Conservation (phyloP, 2,113 vertebrate species). For the Lagopus leucura region DNA sequence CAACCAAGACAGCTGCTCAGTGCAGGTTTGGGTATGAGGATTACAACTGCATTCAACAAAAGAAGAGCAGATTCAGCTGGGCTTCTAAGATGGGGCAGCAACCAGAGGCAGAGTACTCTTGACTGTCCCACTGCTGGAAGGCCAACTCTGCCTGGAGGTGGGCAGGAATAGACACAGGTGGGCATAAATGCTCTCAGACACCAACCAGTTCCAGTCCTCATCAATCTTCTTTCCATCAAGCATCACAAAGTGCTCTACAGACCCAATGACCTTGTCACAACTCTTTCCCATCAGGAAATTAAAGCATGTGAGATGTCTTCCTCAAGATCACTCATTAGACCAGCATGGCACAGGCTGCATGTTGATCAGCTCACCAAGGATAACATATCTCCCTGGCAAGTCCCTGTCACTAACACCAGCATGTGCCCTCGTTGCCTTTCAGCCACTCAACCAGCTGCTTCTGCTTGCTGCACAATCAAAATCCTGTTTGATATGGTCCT, state of each 20-base stretch:
- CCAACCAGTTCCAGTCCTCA: background rate
- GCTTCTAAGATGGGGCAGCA: background rate
- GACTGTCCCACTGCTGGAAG: background rate
- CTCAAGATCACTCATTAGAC: background rate
- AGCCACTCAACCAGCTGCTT: background rate
- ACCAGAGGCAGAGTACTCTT: background rate
- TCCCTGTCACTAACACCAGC: background rate
- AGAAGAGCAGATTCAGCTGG: background rate
- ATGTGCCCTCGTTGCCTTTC: conserved; percentile 16
- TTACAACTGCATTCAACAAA: background rate
- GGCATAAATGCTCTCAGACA: background rate
- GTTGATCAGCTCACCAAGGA: background rate
- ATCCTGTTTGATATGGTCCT: conserved; percentile 16
- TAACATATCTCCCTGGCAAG: background rate
- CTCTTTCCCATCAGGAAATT: background rate
- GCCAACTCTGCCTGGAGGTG: background rate
- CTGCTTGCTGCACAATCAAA: background rate
- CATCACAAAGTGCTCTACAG: background rate
- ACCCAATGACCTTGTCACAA: background rate
- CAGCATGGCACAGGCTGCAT: accelerated
- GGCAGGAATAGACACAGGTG: background rate
- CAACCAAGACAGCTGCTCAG: accelerated
- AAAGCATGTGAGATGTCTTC: background rate
- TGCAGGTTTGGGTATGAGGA: background rate
- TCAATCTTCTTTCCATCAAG: background rate